These are phyloP conservation scores for Ceratina japonica DNA, from an alignment of 1,140 invertebrate species.

Conservation along the genomic window DNA sequence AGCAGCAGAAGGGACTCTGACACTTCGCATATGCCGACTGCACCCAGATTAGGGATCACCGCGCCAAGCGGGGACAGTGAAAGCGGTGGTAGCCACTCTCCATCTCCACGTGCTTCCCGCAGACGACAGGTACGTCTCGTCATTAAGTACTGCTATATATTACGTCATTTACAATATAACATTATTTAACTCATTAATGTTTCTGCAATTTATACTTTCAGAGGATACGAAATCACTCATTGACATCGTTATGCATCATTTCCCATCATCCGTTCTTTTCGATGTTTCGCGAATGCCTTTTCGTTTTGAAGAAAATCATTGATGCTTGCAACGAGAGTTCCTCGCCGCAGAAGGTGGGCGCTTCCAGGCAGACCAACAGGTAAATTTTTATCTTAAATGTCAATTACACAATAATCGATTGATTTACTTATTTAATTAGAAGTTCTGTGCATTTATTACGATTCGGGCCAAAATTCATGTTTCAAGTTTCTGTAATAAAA, in stretches of 20 bases:
- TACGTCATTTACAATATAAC: not conserved
- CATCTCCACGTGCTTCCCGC: slow-evolving; percentile 89
- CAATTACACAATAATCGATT: not conserved
- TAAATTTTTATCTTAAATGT: slow-evolving; percentile 70
- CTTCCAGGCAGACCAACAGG: slow-evolving; percentile 91
- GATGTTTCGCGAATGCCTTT: slow-evolving; percentile 97
- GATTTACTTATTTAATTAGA: not conserved
- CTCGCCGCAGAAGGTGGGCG: slow-evolving; percentile 91
- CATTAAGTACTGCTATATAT: not conserved
- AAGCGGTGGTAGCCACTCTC: slow-evolving; percentile 91
- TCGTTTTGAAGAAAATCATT: slow-evolving; percentile 96
- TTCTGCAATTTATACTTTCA: slow-evolving; percentile 70
- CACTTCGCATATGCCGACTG: slow-evolving; percentile 74
- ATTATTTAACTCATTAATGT: not conserved
- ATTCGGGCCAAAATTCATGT: no score
- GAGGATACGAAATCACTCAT: slow-evolving; percentile 91
- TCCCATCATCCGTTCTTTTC: slow-evolving; percentile 99
- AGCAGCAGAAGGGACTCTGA: slow-evolving; percentile 84
- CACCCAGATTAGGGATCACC: slow-evolving; percentile 83
- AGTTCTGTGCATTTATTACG: not conserved
- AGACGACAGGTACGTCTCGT: slow-evolving; percentile 84
- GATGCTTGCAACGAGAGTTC: slow-evolving; percentile 98
- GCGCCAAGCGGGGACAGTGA: slow-evolving; percentile 89
- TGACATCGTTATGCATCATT: slow-evolving; percentile 98
- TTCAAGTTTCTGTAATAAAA: no score